Evolutionary conservation across 2,888 invertebrate species (phyloP).

Genomic region (Apeira syringaria): DNA sequence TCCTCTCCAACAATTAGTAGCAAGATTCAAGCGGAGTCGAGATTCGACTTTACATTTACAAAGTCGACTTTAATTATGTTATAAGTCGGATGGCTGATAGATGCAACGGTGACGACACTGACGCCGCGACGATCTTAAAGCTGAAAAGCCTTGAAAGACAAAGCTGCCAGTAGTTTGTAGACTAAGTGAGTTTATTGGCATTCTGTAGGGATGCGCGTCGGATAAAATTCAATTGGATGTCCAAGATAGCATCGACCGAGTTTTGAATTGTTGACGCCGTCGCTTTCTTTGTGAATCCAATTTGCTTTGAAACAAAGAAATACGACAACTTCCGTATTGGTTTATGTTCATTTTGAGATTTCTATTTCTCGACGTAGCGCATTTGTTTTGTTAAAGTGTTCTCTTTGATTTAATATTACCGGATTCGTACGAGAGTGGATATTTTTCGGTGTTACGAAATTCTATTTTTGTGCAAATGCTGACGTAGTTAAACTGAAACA

Average conservation of each 20-base stretch:
- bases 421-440: slow-evolving; percentile 5
- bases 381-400: slow-evolving; percentile 5
- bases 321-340: slow-evolving; percentile 30
- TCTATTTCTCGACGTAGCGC: slow-evolving; percentile 15
- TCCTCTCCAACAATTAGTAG: slow-evolving; percentile 77
- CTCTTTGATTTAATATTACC: slow-evolving; percentile 8
- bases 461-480: slow-evolving; percentile 18
- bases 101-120: slow-evolving; percentile 47
- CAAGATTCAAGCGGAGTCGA: slow-evolving; percentile 60
- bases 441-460: slow-evolving; percentile 14
- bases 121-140: slow-evolving; percentile 20
- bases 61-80: slow-evolving; percentile 69
- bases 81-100: slow-evolving; percentile 64
- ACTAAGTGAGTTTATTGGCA: slow-evolving; percentile 68
- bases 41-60: slow-evolving; percentile 67
- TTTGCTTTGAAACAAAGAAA: slow-evolving; percentile 37
- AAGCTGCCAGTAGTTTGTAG: slow-evolving; percentile 62
- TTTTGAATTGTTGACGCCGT: slow-evolving; percentile 44
- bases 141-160: slow-evolving; percentile 50
- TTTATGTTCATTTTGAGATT: slow-evolving; percentile 24
- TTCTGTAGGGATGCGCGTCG: slow-evolving; percentile 46
- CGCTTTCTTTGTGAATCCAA: slow-evolving; percentile 36
- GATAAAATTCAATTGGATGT: slow-evolving; percentile 64
- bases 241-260: slow-evolving; percentile 53
- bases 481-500: slow-evolving; percentile 18